A percentile compares a stretch with the other conserved stretches of the same genome.
Conservation (phyloP, 2,797 vertebrate species). For the Chaetodon trifasciatus region DNA sequence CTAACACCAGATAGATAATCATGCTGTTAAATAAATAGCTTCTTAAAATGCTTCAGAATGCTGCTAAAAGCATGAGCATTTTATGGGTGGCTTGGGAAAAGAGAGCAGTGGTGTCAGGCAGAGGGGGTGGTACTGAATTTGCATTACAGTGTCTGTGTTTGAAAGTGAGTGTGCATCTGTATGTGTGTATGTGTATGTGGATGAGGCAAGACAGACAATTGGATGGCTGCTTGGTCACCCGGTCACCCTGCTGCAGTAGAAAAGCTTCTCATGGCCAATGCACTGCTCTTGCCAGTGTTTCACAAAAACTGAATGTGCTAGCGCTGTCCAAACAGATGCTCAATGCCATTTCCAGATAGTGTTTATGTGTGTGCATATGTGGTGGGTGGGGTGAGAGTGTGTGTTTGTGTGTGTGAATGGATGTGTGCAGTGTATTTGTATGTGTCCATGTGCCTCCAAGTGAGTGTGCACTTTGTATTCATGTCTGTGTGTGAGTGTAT, state of each 20-base stretch:
- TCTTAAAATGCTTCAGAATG: constrained; percentile 72
- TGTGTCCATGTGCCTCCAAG: constrained; percentile 19
- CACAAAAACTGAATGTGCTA: constrained; percentile 67
- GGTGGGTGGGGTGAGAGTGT: constrained; percentile 19
- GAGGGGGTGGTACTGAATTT: constrained; percentile 52
- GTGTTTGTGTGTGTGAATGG: constrained; percentile 18
- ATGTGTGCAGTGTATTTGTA: constrained; percentile 6
- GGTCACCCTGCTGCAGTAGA: constrained; percentile 68
- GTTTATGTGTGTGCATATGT: constrained; percentile 41
- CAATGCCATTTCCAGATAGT: constrained; percentile 71
- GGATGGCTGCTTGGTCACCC: constrained; percentile 67
- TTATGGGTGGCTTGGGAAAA: constrained; percentile 68
- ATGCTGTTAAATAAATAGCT: constrained; percentile 75
- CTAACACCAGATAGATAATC: constrained; percentile 70
- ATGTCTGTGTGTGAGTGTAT: constrained; percentile 40
- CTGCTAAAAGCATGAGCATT: constrained; percentile 68
- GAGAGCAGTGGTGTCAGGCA: constrained; percentile 42
- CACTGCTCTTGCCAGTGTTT: constrained; percentile 70
- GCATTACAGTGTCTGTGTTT: constrained; percentile 44
- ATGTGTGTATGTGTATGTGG: constrained; percentile 12
- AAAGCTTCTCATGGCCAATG: constrained; percentile 68
- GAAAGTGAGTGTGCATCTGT: constrained; percentile 19
- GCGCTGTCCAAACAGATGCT: constrained; percentile 81
- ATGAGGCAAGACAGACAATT: constrained; percentile 50
- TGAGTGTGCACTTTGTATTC: constrained; percentile 47